A percentile compares a stretch with the other conserved stretches of the same genome.
Evolutionary conservation across 2,113 vertebrate genomes (phyloP).

Genomic region (Leucopternis melanops): DNA sequence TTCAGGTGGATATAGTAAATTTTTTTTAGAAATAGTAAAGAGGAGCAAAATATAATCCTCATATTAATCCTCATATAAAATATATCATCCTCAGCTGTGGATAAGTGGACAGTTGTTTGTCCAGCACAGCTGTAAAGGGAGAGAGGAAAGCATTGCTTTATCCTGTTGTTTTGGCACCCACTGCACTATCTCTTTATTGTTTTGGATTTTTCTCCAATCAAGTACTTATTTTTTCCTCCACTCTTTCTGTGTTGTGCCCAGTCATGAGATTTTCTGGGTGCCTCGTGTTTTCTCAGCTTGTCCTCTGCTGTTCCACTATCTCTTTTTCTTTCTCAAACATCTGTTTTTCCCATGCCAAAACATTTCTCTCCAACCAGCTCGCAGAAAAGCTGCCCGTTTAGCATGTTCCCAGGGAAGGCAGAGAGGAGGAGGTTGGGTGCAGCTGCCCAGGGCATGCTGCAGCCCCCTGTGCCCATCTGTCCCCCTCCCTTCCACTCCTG

Average conservation of each 20-base stretch:
- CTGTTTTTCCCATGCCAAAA: fast-evolving
- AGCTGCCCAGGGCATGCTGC: not conserved
- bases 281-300: not conserved
- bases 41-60: not conserved
- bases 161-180: not conserved
- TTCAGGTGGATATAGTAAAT: not conserved
- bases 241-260: not conserved
- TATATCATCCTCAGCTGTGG: not conserved
- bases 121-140: not conserved
- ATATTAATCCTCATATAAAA: not conserved
- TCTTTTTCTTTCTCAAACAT: not conserved
- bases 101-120: not conserved
- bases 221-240: not conserved
- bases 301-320: not conserved
- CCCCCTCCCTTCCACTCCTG: not conserved
- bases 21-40: not conserved
- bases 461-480: fast-evolving
- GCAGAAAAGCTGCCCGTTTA: not conserved
- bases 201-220: not conserved
- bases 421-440: not conserved
- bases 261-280: not conserved
- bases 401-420: not conserved
- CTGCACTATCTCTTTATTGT: not conserved
- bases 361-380: not conserved
- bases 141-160: not conserved